A percentile compares a stretch with the other conserved stretches of the same genome.
Conservation (phyloP, 2,113 vertebrate genomes). For the Cichladusa arquata region DNA sequence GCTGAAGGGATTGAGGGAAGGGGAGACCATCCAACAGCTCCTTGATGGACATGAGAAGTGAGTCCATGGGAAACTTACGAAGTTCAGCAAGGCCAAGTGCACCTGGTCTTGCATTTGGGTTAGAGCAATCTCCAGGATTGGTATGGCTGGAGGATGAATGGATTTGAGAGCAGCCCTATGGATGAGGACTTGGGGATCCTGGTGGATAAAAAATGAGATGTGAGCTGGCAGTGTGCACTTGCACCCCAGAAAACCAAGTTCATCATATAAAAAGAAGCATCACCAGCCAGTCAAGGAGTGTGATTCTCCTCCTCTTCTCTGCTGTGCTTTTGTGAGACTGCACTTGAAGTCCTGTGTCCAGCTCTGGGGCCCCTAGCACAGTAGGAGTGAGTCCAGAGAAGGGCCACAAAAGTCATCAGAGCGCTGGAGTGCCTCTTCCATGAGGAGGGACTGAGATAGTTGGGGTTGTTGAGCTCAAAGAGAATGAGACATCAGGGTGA, state of each 20-base stretch:
- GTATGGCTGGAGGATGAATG: neutral
- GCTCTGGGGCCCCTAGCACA: neutral
- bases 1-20: neutral
- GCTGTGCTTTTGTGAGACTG: neutral
- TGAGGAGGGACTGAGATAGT: neutral
- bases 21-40: neutral
- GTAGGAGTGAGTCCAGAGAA: neutral
- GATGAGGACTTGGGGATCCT: neutral
- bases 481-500: fast-evolving
- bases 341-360: neutral
- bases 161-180: neutral
- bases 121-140: too few relatives aligned
- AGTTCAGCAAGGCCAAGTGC: neutral
- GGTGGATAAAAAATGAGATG: neutral
- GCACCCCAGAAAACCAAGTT: neutral
- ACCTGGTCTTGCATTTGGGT: neutral
- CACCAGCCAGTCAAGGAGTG: neutral
- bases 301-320: neutral
- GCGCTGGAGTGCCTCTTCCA: neutral
- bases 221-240: neutral
- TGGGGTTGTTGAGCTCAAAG: neutral
- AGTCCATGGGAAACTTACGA: neutral
- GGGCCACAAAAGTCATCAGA: neutral
- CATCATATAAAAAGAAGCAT: fast-evolving
- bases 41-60: neutral